Evolutionary conservation across 1,140 invertebrate genomes (phyloP), one percentile per base, ranked within the genome.

Genomic region (Heliconius eleuchia): DNA sequence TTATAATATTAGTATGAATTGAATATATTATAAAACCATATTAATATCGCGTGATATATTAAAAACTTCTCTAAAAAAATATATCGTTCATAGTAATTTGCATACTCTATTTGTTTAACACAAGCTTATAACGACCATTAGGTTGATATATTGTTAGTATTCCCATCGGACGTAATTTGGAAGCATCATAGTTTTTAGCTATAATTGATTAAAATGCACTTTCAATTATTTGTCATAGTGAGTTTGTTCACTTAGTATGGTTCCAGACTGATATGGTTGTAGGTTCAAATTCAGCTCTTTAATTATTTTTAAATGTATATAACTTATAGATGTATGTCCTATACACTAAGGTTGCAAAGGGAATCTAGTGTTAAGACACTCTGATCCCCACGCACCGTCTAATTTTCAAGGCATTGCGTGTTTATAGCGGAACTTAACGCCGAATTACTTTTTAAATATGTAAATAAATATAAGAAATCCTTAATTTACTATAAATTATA

Each of bases 131-230:
- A 11, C 34, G 23, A 55, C 71, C 79, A 80, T 80, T 80, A 80
- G n/a, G 19, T 46, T 66, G 79, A 80, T 70, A 39, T 74, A 80
- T 80, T 75, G 79, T 80, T 80, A 73, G 70, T 71, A 80, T 77
- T 80, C 79, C 75, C 76, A 18, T 30, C 16, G 75, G 79, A 74
- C 27, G 79, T 80, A 74, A 80, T 80, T 80, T 80, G 79, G 75
- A 55, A 42, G 73, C 79, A 77, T 80, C 75, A 77, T 80, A 77
- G 76, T 80, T 80, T 72, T 78, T 66, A 77, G 76, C 71, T 75
- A 80, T 80, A 80, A 80, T 80, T 77, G 79, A 80, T 80, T 74
- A 76, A 70, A 77, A 80, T 80, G 79, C 79, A 80, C 79, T 80
- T 80, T 70, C 79, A 77, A 77, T 80, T 52, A 52, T 52, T 52